Conservation (phyloP, 2,888 invertebrate genomes). For the Microdon myrmicae region DNA sequence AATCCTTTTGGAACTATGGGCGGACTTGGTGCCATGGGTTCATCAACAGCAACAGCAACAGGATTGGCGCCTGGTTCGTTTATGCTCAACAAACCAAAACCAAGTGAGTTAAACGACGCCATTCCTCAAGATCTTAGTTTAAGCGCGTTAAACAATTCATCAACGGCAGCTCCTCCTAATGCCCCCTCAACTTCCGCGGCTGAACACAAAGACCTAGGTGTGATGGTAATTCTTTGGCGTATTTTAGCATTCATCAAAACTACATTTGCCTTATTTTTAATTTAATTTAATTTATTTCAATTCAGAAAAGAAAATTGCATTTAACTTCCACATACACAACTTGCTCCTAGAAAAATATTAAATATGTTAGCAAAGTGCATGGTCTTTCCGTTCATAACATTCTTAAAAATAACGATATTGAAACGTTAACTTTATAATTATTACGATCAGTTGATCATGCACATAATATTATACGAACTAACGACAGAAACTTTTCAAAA, state of each 20-base stretch:
- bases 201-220: slow-evolving; percentile 68
- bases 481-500: too few species aligned
- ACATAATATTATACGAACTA: too few species aligned
- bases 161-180: slow-evolving; percentile 54
- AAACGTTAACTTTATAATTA: too few species aligned
- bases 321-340: too few species aligned
- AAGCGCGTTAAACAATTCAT: slow-evolving; percentile 52
- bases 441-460: slow-evolving; percentile 1
- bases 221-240: slow-evolving; percentile 66
- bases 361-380: too few species aligned
- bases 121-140: slow-evolving; percentile 55
- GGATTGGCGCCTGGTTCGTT: slow-evolving; percentile 66
- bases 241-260: slow-evolving; percentile 42
- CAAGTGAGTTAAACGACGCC: slow-evolving; percentile 73
- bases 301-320: too few species aligned
- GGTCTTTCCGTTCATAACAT: too few species aligned
- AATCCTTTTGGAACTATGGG: slow-evolving; percentile 66
- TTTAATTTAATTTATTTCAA: too few species aligned
- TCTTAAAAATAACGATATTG: too few species aligned
- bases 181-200: slow-evolving; percentile 61
- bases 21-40: slow-evolving; percentile 66
- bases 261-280: too few species aligned
- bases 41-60: slow-evolving; percentile 60
- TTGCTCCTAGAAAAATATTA: too few species aligned
- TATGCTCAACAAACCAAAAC: slow-evolving; percentile 68